A percentile compares a stretch with the other conserved stretches of the same genome.
Evolutionary conservation across 1,140 invertebrate genomes (phyloP).

Genomic region (Drosophila bipectinata): DNA sequence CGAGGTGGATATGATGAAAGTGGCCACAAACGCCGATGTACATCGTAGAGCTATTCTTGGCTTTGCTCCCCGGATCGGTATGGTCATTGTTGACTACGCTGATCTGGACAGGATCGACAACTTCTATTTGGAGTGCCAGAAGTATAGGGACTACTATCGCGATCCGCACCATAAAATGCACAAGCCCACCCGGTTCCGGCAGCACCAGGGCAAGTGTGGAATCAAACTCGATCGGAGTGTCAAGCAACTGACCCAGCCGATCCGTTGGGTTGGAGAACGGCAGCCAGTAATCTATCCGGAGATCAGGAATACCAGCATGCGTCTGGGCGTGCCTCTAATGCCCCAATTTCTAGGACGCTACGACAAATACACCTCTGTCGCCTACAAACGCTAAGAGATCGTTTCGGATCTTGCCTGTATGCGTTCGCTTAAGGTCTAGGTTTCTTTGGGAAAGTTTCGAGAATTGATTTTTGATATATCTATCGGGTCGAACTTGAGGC

Average conservation of each 20-base stretch:
- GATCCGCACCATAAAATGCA: slow-evolving; percentile 66
- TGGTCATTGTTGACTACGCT: slow-evolving; percentile 62
- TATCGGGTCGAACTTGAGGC: neutral
- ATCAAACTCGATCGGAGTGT: slow-evolving; percentile 47
- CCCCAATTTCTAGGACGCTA: slow-evolving; percentile 35
- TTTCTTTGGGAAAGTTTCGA: neutral
- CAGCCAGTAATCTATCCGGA: slow-evolving; percentile 47
- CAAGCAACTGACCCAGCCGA: slow-evolving; percentile 40
- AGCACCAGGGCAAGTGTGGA: slow-evolving; percentile 54
- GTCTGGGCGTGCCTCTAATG: slow-evolving; percentile 32
- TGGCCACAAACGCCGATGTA: slow-evolving; percentile 40
- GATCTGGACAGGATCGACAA: slow-evolving; percentile 63
- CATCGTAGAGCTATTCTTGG: slow-evolving; percentile 52
- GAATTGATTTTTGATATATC: neutral
- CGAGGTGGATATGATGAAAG: slow-evolving; percentile 68
- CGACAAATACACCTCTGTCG: slow-evolving; percentile 9
- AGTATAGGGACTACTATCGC: slow-evolving; percentile 71
- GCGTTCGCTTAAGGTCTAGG: neutral
- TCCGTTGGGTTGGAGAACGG: slow-evolving; percentile 23
- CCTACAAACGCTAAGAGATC: slow-evolving; percentile 55
- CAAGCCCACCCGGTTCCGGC: slow-evolving; percentile 44
- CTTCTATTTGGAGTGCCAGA: slow-evolving; percentile 73
- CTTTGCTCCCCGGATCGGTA: slow-evolving; percentile 63
- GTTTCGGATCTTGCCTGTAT: neutral
- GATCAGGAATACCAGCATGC: slow-evolving; percentile 31